Percentiles rank a stretch among this genome's conserved stretches.
These are phyloP conservation scores for Amyelois transitella DNA, from an alignment of 1,140 invertebrate species.

Conservation along the genomic window DNA sequence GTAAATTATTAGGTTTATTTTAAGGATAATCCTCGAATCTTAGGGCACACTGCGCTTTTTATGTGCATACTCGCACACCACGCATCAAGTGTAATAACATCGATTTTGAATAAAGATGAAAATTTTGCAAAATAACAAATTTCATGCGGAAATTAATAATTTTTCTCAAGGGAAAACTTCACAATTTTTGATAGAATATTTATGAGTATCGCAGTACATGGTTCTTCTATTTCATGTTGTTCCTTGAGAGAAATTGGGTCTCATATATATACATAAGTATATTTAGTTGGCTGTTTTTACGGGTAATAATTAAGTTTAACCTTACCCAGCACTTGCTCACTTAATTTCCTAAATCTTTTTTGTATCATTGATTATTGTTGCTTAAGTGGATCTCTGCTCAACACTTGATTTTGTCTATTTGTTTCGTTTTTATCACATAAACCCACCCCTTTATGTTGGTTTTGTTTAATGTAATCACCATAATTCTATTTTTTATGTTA, in stretches of 20 bases:
- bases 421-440: slow-evolving; percentile 36
- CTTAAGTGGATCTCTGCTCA: slow-evolving; percentile 55
- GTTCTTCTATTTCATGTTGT: no score
- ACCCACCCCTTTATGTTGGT: slow-evolving; percentile 48
- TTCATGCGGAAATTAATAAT: no score
- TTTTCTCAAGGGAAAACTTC: neutral
- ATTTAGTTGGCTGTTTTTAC: no score
- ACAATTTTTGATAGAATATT: neutral
- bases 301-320: no score
- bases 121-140: no score
- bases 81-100: neutral
- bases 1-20: no score
- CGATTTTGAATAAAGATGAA: no score
- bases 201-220: no score
- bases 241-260: no score
- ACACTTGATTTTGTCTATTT: slow-evolving; percentile 21
- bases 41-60: neutral
- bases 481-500: slow-evolving; percentile 27
- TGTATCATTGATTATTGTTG: neutral
- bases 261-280: no score
- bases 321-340: neutral
- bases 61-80: neutral
- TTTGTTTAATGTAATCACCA: slow-evolving; percentile 20
- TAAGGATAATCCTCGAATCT: neutral
- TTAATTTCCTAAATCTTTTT: neutral